A percentile compares a stretch with the other conserved stretches of the same genome.
Conservation (phyloP, 2,113 vertebrate genomes). For the Genyomyrus donnyi region DNA sequence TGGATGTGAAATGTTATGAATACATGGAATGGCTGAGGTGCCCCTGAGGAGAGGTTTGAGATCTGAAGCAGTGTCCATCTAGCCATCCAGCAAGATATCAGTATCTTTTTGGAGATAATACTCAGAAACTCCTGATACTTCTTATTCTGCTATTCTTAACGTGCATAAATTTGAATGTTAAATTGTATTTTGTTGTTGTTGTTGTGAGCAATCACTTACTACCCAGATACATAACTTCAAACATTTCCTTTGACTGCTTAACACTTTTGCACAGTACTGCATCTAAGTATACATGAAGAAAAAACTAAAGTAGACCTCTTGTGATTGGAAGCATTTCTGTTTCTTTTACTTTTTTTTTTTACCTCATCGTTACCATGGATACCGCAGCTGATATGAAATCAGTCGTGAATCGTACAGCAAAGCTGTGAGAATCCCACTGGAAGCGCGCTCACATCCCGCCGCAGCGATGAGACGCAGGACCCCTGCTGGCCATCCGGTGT, state of each 20-base stretch:
- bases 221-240: neutral
- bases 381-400: neutral
- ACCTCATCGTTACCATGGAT: neutral
- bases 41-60: neutral
- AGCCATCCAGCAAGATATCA: neutral
- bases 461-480: neutral
- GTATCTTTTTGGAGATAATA: neutral
- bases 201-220: neutral
- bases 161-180: neutral
- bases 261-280: neutral
- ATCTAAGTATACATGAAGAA: neutral
- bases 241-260: neutral
- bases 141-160: neutral
- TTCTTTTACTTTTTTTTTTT: neutral
- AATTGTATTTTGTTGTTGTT: neutral
- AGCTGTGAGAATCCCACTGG: neutral
- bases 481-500: neutral
- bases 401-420: neutral
- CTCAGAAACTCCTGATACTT: neutral
- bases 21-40: neutral
- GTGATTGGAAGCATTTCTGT: neutral
- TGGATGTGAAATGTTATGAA: neutral
- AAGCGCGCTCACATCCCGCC: neutral
- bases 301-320: neutral
- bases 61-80: neutral